Percentiles rank a stretch among this genome's conserved stretches.
phyloP scores from a whole-genome alignment of 2,797 vertebrate species.

The Echeneis naucrates region DNA sequence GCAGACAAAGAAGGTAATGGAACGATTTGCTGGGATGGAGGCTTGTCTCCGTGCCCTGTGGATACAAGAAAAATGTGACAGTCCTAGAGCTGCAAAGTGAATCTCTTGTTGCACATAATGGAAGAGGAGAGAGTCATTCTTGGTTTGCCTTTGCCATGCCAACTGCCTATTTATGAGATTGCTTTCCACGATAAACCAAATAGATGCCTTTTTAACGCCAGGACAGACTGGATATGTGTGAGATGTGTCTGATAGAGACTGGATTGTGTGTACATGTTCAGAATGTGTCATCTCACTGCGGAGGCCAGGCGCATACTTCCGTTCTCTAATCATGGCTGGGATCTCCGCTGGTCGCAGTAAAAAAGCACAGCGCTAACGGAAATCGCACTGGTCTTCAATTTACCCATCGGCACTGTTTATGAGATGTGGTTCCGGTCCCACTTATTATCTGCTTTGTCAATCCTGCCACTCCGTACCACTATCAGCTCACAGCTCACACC shows the following conservation, averaged over 20 bases:
- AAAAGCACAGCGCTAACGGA: constrained; percentile 38
- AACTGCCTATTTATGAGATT: constrained; percentile 33
- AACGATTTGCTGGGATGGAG: constrained; percentile 38
- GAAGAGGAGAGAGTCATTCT: constrained; percentile 24
- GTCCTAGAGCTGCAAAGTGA: constrained; percentile 34
- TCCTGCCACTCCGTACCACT: constrained; percentile 1
- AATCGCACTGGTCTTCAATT: constrained; percentile 57
- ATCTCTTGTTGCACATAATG: constrained; percentile 35
- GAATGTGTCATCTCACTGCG: constrained; percentile 23
- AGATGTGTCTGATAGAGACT: constrained; percentile 33
- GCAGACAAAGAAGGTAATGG: constrained; percentile 32
- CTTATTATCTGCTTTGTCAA: constrained; percentile 55
- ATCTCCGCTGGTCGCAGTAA: constrained; percentile 36
- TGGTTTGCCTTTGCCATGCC: constrained; percentile 32
- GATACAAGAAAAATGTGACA: constrained; percentile 30
- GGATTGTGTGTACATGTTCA: constrained; percentile 7
- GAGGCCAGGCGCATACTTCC: constrained; percentile 5
- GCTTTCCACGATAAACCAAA: constrained; percentile 28
- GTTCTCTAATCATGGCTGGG: constrained; percentile 28
- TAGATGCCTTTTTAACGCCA: constrained; percentile 50
- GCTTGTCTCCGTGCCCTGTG: constrained; percentile 10
- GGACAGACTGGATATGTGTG: constrained; percentile 9
- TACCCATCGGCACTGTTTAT: constrained; percentile 22
- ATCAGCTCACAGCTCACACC: not conserved
- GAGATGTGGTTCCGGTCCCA: constrained; percentile 37